phyloP scores from a whole-genome alignment of 2,797 vertebrate species.

The Rhinatrema bivittatum region DNA sequence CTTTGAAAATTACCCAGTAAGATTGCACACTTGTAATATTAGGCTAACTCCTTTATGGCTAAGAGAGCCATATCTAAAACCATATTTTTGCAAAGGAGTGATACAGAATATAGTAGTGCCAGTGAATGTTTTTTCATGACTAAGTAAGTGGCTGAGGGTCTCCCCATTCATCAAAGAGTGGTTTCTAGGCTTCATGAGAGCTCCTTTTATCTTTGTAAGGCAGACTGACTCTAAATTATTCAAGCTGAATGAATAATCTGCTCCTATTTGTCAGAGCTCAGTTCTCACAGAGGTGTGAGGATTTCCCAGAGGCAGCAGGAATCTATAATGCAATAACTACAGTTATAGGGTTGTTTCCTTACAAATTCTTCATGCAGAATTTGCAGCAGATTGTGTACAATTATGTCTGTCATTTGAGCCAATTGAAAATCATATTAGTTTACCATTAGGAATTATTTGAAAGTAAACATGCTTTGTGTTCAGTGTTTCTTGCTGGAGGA shows the following conservation, averaged over 20 bases:
- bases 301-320: slow-evolving; percentile 38
- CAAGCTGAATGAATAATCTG: slow-evolving; percentile 38
- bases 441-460: background rate
- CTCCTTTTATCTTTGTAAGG: slow-evolving; percentile 29
- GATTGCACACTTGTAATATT: too few relatives aligned
- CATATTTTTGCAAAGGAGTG: too few relatives aligned
- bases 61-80: too few relatives aligned
- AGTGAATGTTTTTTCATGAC: slow-evolving; percentile 8
- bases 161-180: slow-evolving; percentile 22
- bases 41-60: too few relatives aligned
- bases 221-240: slow-evolving; percentile 37
- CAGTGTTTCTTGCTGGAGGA: background rate
- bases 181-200: slow-evolving; percentile 29
- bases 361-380: slow-evolving; percentile 30
- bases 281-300: slow-evolving; percentile 23
- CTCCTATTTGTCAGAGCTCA: too few relatives aligned
- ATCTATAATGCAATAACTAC: too few relatives aligned
- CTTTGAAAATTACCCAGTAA: too few relatives aligned
- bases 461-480: slow-evolving; percentile 2
- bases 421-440: slow-evolving; percentile 7
- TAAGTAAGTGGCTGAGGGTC: slow-evolving; percentile 15
- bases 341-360: slow-evolving; percentile 22
- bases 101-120: background rate
- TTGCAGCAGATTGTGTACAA: background rate
- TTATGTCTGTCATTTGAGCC: fast-evolving